Conservation (phyloP, 2,797 vertebrate species). For the Ataeniobius toweri region DNA sequence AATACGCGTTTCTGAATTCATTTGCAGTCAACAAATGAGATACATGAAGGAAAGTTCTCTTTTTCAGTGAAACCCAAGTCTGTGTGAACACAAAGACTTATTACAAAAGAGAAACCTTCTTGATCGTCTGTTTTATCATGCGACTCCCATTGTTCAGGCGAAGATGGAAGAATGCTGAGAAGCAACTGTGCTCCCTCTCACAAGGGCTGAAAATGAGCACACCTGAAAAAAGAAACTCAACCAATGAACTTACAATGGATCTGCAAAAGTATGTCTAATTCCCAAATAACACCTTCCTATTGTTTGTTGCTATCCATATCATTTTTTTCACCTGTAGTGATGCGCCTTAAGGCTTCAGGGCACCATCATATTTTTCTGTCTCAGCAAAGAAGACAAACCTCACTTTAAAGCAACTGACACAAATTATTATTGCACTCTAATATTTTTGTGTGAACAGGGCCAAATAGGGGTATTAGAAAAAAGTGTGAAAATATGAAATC, state of each 20-base stretch:
- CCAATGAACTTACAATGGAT: constrained; percentile 14
- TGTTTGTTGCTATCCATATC: not conserved
- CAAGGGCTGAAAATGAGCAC: not conserved
- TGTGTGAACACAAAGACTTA: constrained; percentile 21
- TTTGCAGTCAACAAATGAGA: constrained; percentile 21
- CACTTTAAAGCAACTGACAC: constrained; percentile 42
- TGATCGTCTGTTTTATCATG: constrained; percentile 28
- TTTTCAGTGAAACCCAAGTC: constrained; percentile 23
- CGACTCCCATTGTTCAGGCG: not conserved
- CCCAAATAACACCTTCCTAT: not conserved
- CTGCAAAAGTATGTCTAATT: constrained; percentile 1
- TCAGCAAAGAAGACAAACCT: constrained; percentile 37
- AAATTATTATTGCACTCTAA: constrained; percentile 55
- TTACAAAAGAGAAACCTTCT: constrained; percentile 10
- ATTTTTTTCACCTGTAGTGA: not conserved
- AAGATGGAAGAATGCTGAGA: not conserved
- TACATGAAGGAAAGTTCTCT: constrained; percentile 28
- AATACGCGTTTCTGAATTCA: not conserved
- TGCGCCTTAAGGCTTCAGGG: not conserved
- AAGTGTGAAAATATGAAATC: constrained; percentile 22
- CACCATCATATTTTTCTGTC: constrained; percentile 11
- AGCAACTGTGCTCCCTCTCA: not conserved
- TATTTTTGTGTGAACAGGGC: constrained; percentile 46
- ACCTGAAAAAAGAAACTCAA: not conserved
- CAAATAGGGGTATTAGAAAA: constrained; percentile 18